Base-by-base conservation (phyloP, 2,113 vertebrate genomes). In the Thunnus thynnus region DNA sequence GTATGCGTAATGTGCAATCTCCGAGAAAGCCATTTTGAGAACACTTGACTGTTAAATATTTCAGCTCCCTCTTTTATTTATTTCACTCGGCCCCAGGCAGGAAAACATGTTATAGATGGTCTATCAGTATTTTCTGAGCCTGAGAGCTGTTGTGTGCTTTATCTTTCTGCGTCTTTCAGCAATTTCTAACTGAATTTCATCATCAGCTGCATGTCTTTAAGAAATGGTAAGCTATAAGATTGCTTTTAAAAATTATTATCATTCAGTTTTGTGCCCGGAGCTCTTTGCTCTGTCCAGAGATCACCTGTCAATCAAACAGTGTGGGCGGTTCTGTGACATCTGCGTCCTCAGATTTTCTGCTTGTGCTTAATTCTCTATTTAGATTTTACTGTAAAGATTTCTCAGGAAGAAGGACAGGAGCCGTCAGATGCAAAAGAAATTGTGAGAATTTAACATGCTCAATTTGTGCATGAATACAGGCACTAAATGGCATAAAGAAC, bases 71-170 rank as follows among this genome's bases (percentile, higher is more conserved):
- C 56, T 63, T 32, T 3, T 48, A 3, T 83, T 83, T 62, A 67
- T 77, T 80, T 67, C 68, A 63, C 79, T 36, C 71, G 46, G 32
- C 50, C n/a, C 8, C 41, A 41, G 32, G 70, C 62, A 76, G 71
- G 18, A 84, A 67, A 77, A 44, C 63, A 54, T 25, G 2, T 64
- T n/a, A 30, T 30, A 10, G 20, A 3, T 30, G 13, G 54, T 20
- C 27, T 13, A 48, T 54, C 20, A 48, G 57, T 58, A 6, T 80
- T 72, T 76, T 60, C 48, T 63, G 30, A 56, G 60, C 12, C 46
- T 27, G 13, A 73, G 64, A 68, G 56, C 51, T 30, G 69, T 2
- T 25, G 46, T 13, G 22, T 48, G 47, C 48, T 36, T 57, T 55
- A 22, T 44, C 11, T 68, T 60, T 54, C 10, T 20, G 20, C 46